Evolutionary conservation across 2,797 vertebrate species (phyloP).

Genomic region (Notamacropus eugenii): DNA sequence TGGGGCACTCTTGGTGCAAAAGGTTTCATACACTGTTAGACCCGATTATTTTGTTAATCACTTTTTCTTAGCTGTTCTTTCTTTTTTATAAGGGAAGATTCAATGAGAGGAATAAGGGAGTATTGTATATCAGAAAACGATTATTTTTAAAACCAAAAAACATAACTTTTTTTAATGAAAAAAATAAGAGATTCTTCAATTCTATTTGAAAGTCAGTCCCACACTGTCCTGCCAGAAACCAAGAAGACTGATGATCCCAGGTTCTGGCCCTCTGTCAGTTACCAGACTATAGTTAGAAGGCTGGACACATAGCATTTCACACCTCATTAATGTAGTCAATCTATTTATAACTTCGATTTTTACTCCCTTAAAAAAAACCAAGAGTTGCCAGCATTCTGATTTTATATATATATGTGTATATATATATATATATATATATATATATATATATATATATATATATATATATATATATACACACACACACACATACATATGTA

Average conservation of each 20-base stretch:
- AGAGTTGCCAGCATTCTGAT: slow-evolving; percentile 54
- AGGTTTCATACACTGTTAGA: not conserved
- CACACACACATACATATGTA: not conserved
- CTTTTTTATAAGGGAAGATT: not conserved
- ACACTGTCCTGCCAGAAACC: not conserved
- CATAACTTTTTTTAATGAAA: not conserved
- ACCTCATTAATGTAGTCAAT: slow-evolving; percentile 58
- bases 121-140: not conserved
- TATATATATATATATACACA: not conserved
- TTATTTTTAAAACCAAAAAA: not conserved
- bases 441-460: slow-evolving; percentile 13
- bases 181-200: not conserved
- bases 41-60: not conserved
- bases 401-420: no score
- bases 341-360: slow-evolving; percentile 48
- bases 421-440: slow-evolving; percentile 26
- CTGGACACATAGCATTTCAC: slow-evolving; percentile 52
- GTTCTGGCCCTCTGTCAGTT: slow-evolving; percentile 45
- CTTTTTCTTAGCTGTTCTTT: not conserved
- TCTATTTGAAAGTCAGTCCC: slow-evolving; percentile 48
- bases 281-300: not conserved
- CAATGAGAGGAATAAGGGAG: not conserved
- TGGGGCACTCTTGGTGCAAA: not conserved
- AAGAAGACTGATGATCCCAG: slow-evolving; percentile 17
- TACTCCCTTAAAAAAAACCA: slow-evolving; percentile 39